Percentiles rank a stretch among this genome's conserved stretches.
Evolutionary conservation across 2,888 invertebrate genomes (phyloP).

Genomic region (Drepanosiphum platanoidis): DNA sequence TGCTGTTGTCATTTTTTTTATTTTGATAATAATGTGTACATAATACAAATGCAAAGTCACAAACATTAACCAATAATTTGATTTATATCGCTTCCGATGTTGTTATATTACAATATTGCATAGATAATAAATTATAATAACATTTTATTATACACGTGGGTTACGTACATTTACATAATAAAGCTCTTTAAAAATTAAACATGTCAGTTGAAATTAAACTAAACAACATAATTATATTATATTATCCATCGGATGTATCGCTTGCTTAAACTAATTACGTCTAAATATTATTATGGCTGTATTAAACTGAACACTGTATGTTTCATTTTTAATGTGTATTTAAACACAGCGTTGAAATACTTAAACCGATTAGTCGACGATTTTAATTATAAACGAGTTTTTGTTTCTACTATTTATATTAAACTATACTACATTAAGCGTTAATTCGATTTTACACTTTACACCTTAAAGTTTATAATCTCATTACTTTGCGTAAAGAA

Average conservation of each 20-base stretch:
- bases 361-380: background rate
- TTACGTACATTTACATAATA: background rate
- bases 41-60: background rate
- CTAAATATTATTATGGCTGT: background rate
- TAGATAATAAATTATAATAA: too few species aligned
- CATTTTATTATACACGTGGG: background rate
- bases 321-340: background rate
- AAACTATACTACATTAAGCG: background rate
- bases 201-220: background rate
- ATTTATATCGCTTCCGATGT: background rate
- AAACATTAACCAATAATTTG: background rate
- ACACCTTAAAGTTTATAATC: background rate
- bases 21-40: background rate
- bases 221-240: background rate
- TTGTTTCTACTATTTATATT: background rate
- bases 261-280: background rate
- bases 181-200: background rate
- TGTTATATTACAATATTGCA: background rate
- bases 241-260: background rate
- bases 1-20: background rate
- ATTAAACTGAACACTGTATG: background rate
- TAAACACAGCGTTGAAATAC: background rate
- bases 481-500: background rate
- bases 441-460: background rate
- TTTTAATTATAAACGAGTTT: background rate